These are phyloP conservation scores for Acanthosepion pharaonis DNA, from an alignment of 2,888 invertebrate species.

Conservation along the genomic window DNA sequence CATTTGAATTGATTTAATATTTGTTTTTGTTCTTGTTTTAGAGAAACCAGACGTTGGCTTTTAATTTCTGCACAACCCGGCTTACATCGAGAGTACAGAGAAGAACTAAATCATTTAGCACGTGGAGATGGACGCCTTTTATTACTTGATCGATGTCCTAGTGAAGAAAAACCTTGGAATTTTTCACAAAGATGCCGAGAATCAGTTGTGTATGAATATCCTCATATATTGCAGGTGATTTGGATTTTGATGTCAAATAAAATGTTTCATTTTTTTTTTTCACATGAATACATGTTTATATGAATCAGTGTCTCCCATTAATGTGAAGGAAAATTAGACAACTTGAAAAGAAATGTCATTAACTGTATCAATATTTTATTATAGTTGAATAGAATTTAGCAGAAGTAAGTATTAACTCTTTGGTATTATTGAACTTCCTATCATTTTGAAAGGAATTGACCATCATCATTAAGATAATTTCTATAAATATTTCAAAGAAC, in stretches of 20 bases:
- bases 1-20: neutral
- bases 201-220: conserved; percentile 82
- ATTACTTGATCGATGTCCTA: conserved; percentile 74
- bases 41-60: conserved; percentile 75
- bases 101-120: conserved; percentile 78
- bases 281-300: neutral
- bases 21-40: conserved; percentile 48
- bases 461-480: too few relatives aligned
- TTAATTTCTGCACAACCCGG: conserved; percentile 87
- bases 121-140: conserved; percentile 77
- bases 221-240: conserved; percentile 78
- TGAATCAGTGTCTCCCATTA: neutral
- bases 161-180: conserved; percentile 60
- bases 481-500: too few relatives aligned
- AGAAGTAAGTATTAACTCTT: too few relatives aligned
- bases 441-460: too few relatives aligned
- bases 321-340: neutral
- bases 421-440: too few relatives aligned
- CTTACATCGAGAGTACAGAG: conserved; percentile 80
- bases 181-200: conserved; percentile 79
- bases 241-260: neutral
- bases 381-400: too few relatives aligned
- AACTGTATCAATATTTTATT: too few relatives aligned
- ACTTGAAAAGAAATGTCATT: neutral
- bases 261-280: neutral